phyloP scores from a whole-genome alignment of 1,140 invertebrate genomes.

The Drosophila prosaltans region DNA sequence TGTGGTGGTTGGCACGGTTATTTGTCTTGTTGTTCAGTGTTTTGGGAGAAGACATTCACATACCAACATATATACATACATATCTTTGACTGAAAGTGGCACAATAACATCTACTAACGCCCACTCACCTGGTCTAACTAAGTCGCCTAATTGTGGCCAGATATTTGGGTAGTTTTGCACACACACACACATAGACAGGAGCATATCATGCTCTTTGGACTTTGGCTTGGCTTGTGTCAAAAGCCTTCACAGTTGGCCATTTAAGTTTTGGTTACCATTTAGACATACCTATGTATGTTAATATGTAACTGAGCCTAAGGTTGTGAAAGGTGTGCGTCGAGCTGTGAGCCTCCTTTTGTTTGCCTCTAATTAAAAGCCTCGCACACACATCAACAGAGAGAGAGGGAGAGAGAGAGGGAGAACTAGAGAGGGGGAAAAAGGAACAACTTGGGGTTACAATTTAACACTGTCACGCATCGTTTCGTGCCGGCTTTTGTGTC shows the following conservation, averaged over 20 bases:
- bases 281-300: conserved; percentile 52
- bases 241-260: conserved; percentile 44
- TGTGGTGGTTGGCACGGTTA: conserved; percentile 37
- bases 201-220: conserved; percentile 29
- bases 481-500: conserved; percentile 56
- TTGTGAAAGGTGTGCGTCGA: conserved; percentile 31
- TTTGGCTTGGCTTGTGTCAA: conserved; percentile 31
- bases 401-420: not conserved
- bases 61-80: not conserved
- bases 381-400: conserved; percentile 19
- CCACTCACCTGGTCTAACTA: conserved; percentile 33
- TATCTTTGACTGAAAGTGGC: conserved; percentile 28
- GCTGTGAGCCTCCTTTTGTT: conserved; percentile 44
- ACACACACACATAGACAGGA: conserved; percentile 3
- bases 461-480: conserved; percentile 80
- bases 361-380: conserved; percentile 74
- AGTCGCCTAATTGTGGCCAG: conserved; percentile 61
- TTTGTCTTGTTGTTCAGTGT: conserved; percentile 36
- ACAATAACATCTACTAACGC: conserved; percentile 1
- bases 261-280: conserved; percentile 56
- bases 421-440: not conserved
- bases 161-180: conserved; percentile 39
- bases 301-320: conserved; percentile 58
- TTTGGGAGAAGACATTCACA: not conserved
- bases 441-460: conserved; percentile 38